A percentile compares a stretch with the other conserved stretches of the same genome.
phyloP scores from a whole-genome alignment of 2,797 vertebrate genomes.

The Xenopus petersii region DNA sequence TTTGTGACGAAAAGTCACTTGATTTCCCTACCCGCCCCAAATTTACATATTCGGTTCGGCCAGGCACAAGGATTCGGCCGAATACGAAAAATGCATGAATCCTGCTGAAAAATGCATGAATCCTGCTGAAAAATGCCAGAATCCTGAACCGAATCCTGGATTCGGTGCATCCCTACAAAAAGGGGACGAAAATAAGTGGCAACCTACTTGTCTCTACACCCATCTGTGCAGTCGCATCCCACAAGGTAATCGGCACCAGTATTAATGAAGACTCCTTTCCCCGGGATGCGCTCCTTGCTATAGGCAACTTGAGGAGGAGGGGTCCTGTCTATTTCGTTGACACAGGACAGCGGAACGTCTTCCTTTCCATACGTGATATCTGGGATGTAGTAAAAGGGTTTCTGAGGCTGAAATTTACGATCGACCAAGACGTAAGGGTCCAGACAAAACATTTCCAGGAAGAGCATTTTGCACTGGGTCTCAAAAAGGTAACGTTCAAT shows the following conservation, averaged over 20 bases:
- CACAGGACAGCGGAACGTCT: slow-evolving; percentile 91
- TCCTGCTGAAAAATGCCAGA: too few relatives aligned
- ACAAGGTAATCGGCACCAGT: slow-evolving; percentile 88
- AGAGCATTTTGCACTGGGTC: slow-evolving; percentile 88
- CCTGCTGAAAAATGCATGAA: too few relatives aligned
- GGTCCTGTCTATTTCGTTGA: slow-evolving; percentile 91
- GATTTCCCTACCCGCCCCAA: too few relatives aligned
- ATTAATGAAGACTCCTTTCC: slow-evolving; percentile 92
- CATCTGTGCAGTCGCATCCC: slow-evolving; percentile 88
- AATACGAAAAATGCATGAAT: too few relatives aligned
- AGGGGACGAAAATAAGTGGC: too few relatives aligned
- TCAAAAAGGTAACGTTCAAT: slow-evolving; percentile 93
- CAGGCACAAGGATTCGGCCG: too few relatives aligned
- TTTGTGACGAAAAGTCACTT: too few relatives aligned
- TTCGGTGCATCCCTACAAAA: too few relatives aligned
- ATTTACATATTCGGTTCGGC: too few relatives aligned
- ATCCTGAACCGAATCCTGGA: too few relatives aligned
- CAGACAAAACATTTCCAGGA: slow-evolving; percentile 97
- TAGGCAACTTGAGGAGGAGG: slow-evolving; percentile 90
- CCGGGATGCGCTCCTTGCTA: slow-evolving; percentile 90
- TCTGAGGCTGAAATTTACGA: slow-evolving; percentile 88
- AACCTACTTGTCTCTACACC: slow-evolving; percentile 91
- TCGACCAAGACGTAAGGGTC: slow-evolving; percentile 90
- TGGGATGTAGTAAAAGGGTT: slow-evolving; percentile 86
- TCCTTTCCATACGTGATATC: slow-evolving; percentile 90